Conservation (phyloP, 2,113 vertebrate genomes). For the Apteryx mantelli region DNA sequence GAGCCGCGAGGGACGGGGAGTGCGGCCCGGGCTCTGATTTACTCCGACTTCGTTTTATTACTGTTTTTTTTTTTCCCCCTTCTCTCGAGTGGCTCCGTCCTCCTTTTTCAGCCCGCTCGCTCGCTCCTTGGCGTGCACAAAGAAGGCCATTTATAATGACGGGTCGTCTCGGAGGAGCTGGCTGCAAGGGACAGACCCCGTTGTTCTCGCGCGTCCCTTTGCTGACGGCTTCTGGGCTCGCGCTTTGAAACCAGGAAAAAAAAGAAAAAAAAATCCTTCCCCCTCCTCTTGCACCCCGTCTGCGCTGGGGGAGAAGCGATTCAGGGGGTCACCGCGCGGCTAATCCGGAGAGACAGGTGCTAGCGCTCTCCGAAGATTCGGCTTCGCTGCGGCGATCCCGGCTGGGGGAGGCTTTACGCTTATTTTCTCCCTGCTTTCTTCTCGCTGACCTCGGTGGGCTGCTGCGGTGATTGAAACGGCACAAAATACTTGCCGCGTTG, state of each 20-base stretch:
- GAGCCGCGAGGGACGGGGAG: too few relatives aligned
- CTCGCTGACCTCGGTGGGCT: fast-evolving
- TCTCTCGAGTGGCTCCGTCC: background rate
- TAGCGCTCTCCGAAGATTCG: fast-evolving
- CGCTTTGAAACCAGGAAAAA: fast-evolving
- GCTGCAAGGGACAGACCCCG: background rate
- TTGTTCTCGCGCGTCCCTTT: background rate
- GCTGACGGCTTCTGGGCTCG: background rate
- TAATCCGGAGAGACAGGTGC: background rate
- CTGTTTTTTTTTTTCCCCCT: background rate
- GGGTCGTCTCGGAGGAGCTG: background rate
- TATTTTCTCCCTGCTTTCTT: background rate
- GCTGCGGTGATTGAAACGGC: fast-evolving
- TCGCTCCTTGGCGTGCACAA: background rate
- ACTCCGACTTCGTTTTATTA: background rate
- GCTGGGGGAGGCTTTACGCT: background rate
- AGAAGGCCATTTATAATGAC: background rate
- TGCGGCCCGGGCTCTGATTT: too few relatives aligned
- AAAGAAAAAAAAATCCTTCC: too few relatives aligned
- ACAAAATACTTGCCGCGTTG: fast-evolving
- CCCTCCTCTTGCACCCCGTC: background rate
- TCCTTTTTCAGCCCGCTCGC: background rate
- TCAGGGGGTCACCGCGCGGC: background rate
- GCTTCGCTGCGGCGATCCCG: too few relatives aligned
- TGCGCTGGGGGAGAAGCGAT: fast-evolving